Conservation (phyloP, 2,797 vertebrate genomes). For the Anguilla pacifica region DNA sequence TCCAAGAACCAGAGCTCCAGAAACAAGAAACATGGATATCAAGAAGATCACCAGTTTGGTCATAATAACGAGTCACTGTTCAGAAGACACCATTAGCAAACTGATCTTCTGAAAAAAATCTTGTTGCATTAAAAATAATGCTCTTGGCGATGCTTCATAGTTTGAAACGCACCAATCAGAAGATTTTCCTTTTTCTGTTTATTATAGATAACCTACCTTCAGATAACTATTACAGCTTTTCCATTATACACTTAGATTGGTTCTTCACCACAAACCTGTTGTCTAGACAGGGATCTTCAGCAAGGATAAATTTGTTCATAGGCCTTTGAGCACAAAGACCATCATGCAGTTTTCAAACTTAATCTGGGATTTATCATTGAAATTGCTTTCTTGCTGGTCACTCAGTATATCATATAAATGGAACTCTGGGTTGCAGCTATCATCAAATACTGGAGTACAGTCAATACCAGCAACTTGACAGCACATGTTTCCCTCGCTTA, state of each 20-base stretch:
- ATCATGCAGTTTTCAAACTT: constrained; percentile 19
- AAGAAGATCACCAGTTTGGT: not conserved
- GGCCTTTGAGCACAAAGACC: constrained; percentile 18
- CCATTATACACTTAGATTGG: constrained; percentile 18
- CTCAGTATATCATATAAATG: constrained; percentile 21
- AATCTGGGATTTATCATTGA: constrained; percentile 23
- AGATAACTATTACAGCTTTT: constrained; percentile 3
- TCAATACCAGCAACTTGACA: constrained; percentile 11
- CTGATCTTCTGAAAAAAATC: not conserved
- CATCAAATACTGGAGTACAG: constrained; percentile 8
- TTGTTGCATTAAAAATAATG: not conserved
- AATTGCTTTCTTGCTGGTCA: constrained; percentile 21
- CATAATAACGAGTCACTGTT: not conserved
- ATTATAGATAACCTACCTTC: constrained; percentile 13
- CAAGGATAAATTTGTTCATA: constrained; percentile 8
- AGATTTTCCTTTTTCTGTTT: not conserved
- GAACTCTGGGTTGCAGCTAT: constrained; percentile 12
- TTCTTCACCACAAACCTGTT: constrained; percentile 11
- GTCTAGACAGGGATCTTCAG: constrained; percentile 21
- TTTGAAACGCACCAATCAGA: not conserved
- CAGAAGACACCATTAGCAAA: not conserved
- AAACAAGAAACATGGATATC: not conserved
- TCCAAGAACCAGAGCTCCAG: not conserved
- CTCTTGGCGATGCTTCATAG: not conserved
- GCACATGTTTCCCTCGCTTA: not conserved